Evolutionary conservation across 1,140 invertebrate species (phyloP).

Genomic region (Drosophila sp.): DNA sequence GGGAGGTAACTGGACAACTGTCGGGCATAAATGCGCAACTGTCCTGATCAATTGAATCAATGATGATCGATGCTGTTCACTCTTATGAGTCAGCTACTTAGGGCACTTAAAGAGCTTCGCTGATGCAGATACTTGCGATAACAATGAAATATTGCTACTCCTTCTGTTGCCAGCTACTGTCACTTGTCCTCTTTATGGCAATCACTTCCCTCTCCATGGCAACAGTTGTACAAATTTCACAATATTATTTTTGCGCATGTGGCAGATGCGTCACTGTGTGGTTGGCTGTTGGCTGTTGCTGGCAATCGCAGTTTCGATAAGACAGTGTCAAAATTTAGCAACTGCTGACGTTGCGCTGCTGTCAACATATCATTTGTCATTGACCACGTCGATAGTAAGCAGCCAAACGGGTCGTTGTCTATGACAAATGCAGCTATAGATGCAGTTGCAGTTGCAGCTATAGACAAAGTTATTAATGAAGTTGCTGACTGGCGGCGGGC

Average conservation of each 20-base stretch:
- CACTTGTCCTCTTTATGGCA: slow-evolving; percentile 4
- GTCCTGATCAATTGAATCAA: slow-evolving; percentile 44
- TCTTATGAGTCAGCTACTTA: slow-evolving; percentile 42
- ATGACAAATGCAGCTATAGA: slow-evolving; percentile 66
- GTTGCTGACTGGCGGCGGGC: slow-evolving; percentile 62
- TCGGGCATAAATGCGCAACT: slow-evolving; percentile 17
- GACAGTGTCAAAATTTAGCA: slow-evolving; percentile 80
- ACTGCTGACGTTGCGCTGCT: slow-evolving; percentile 60
- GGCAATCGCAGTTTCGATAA: slow-evolving; percentile 59
- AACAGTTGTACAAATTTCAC: slow-evolving; percentile 59
- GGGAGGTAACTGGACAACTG: slow-evolving; percentile 11
- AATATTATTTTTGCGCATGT: slow-evolving; percentile 47
- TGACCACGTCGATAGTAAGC: slow-evolving; percentile 53
- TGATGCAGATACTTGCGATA: slow-evolving; percentile 45
- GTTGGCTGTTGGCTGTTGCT: too few relatives aligned
- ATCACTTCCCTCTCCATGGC: not conserved
- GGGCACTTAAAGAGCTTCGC: slow-evolving; percentile 41
- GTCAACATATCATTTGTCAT: slow-evolving; percentile 82
- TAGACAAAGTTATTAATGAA: slow-evolving; percentile 70
- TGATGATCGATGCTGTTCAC: slow-evolving; percentile 66
- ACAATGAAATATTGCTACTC: slow-evolving; percentile 63
- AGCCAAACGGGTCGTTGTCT: slow-evolving; percentile 50
- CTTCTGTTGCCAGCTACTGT: slow-evolving; percentile 11
- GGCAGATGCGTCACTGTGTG: slow-evolving; percentile 48
- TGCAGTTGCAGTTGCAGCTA: slow-evolving; percentile 14